Evolutionary conservation across 2,797 vertebrate genomes (phyloP), one percentile per base, ranked within the genome.

Genomic region (Hippopotamyrus pictus): DNA sequence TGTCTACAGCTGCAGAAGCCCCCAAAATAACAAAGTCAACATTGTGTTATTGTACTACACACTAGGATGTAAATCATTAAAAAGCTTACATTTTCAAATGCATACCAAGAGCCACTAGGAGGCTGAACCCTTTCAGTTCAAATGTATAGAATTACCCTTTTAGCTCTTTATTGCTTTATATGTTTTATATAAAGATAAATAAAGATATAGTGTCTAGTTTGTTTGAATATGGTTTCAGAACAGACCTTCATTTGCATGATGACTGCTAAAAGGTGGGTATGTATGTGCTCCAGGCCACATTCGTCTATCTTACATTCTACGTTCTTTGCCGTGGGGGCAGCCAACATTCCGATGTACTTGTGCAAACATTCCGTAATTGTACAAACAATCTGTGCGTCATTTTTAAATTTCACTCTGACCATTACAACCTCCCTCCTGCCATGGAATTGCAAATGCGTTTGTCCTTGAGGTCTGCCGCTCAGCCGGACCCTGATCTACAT

Each of bases 321-420:
- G 25, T 54, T 29, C 50, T 44, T 65, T 65, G 12, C 8, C 41
- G n/a, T 5, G 7, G n/a, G 19, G 17, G 14, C 57, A 41, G 37
- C 57, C 86, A 88, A 88, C 86, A 88, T 88, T 88, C 86, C 86
- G 12, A 62, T 62, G 37, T 62, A 62, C 86, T 65, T 88, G 17
- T 44, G 37, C 37, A 88, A 88, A 65, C 37, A 57, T 88, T 88
- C 57, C 57, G 50, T 65, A 46, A 88, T 88, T 88, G 86, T 88
- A 88, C 86, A 88, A 88, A 88, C 86, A 88, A 88, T 44, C 11
- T 53, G 9, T 48, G 6, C 37, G 29, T 62, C 37, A 65, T 88
- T 87, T 87, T 62, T 0, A 4, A 53, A 76, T 41, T 79, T 79
- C 33, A 29, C 54, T 87, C 19, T 88, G 86, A 44, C 54, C 86